Percentiles rank a stretch among this genome's conserved stretches.
These are phyloP conservation scores for Empis livida DNA, from an alignment of 2,888 invertebrate genomes.

Conservation along the genomic window DNA sequence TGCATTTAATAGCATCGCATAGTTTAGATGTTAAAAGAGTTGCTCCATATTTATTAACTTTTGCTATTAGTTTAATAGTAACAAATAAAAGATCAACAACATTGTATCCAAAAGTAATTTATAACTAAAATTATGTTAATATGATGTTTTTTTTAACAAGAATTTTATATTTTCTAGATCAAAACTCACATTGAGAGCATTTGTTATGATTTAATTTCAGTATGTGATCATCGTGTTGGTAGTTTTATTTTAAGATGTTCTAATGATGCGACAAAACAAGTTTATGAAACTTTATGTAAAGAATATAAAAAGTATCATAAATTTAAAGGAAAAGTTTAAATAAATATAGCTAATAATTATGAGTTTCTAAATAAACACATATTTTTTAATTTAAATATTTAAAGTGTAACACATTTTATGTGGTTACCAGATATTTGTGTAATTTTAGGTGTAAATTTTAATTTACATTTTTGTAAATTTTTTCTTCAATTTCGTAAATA, in stretches of 20 bases:
- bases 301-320: slow-evolving; percentile 33
- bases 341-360: too few relatives aligned
- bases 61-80: slow-evolving; percentile 29
- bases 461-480: too few relatives aligned
- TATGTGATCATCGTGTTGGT: slow-evolving; percentile 32
- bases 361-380: too few relatives aligned
- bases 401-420: too few relatives aligned
- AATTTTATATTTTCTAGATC: slow-evolving; percentile 19
- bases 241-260: slow-evolving; percentile 30
- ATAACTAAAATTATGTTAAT: background rate
- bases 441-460: too few relatives aligned
- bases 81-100: slow-evolving; percentile 29
- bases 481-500: too few relatives aligned
- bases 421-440: too few relatives aligned
- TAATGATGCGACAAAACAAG: slow-evolving; percentile 29
- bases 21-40: slow-evolving; percentile 27
- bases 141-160: background rate
- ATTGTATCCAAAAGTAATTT: slow-evolving; percentile 27
- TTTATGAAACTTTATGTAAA: slow-evolving; percentile 28
- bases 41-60: slow-evolving; percentile 30
- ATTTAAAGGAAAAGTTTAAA: slow-evolving; percentile 32
- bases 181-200: slow-evolving; percentile 31
- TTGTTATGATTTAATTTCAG: slow-evolving; percentile 28
- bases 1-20: slow-evolving; percentile 22
- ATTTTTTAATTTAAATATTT: too few relatives aligned